Evolutionary conservation across 2,113 vertebrate genomes (phyloP), one percentile per base, ranked within the genome.

Genomic region (Vanacampus margaritifer): DNA sequence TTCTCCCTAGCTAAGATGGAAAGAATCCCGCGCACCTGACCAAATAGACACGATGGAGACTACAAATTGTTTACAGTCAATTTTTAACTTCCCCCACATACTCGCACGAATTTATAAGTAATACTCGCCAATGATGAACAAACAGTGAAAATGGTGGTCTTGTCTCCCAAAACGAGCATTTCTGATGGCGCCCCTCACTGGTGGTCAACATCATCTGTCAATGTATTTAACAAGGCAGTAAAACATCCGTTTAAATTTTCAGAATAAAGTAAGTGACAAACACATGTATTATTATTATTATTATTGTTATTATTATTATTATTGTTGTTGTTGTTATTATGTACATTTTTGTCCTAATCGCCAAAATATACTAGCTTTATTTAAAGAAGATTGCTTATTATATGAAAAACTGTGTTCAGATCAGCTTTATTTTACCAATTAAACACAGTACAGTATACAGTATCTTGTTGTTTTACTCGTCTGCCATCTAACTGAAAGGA

Each of bases 191-290:
- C 53, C 68, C 73, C 62, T 74, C 53, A 65, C 28, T 14, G 26
- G 9, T 17, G 41, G 2, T 48, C 1, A 17, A 16, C 17, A 46
- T 19, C 16, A 46, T 46, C 5, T 19, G 17, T 69, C 39, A 64
- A 53, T 16, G 1, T 12, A 7, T 0, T 37, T 1, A 6, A 45
- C 32, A 35, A 36, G 11, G 28, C 1, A 26, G 28, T 0, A 13
- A 23, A 51, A 75, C 61, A 65, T 80, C 79, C 79, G 3, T 58
- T 69, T 7, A 19, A 0, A 41, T 24, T 71, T 82, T 78, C 74
- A 78, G 23, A 54, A 54, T 26, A 54, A 54, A 54, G 1, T 7
- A 5, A 7, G 17, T 7, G 14, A 7, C 1, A 1, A 5, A 13
- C 23, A 5, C 5, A 54, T 12, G n/a, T 54, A 1, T 9, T 24